Evolutionary conservation across 2,888 invertebrate genomes (phyloP), one percentile per base, ranked within the genome.

Genomic region (Acanthosepion lycidas): DNA sequence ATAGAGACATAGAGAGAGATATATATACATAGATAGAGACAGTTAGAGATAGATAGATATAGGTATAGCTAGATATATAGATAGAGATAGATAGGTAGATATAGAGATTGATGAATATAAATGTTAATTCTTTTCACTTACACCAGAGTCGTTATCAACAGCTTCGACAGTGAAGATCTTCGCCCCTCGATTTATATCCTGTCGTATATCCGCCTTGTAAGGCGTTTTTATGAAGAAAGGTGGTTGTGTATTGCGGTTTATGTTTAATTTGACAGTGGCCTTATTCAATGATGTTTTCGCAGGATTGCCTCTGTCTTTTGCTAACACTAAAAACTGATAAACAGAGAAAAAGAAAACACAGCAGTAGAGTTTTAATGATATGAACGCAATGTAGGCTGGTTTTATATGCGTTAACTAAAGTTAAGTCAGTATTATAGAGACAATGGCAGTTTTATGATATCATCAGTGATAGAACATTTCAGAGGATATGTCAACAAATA

Each of bases 301-400:
- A 33, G 96, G 96, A n/a, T 96, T 96, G 4, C 96, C 96, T 15
- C 93, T 92, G 95, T 97, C 97, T 95, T 96, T 96, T 2, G 96
- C 95, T 12, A 78, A 78, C 0, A 96, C 96, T 95, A 95, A 55
- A 91, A 96, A 95, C 96, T 96, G 95, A 23, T 94, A 94, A 78
- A 92, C 91, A 23, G 92, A 53, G n/a, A 53, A 20, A 53, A 42
- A 6, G 1, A 3, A 78, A 78, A 12, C 5, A n/a, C 15, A 33
- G 2, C 42, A 3, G 42, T 42, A 42, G 42, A 42, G 3, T 42
- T 42, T 42, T 42, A 42, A 42, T 42, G 42, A 42, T 3, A 42
- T 42, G 42, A 42, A 42, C 42, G 42, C 42, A 42, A 42, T 42
- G 42, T 42, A 42, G 42, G 42, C 42, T 42, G 42, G 42, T 3